Evolutionary conservation across 53 echinoderm and acorn worm species (phyloP).

Genomic region (Echinarachnius parma): DNA sequence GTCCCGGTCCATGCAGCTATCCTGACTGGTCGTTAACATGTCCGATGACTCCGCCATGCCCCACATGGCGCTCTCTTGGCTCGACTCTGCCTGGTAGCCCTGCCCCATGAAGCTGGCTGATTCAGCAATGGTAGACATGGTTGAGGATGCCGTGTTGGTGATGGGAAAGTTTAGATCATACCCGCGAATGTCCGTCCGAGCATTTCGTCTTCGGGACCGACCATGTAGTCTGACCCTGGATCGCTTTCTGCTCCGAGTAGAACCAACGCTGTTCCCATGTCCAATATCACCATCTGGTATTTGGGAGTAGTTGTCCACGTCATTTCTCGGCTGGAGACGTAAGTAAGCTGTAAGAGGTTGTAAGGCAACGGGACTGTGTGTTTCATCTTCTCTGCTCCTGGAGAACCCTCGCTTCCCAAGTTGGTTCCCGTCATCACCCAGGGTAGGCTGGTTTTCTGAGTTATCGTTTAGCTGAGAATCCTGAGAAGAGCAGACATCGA

Average conservation of each 20-base stretch:
- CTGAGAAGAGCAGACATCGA: no score
- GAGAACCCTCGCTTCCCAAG: no score
- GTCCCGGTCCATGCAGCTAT: constrained; percentile 12
- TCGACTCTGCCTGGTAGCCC: neutral
- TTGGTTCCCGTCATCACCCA: no score
- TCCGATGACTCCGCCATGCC: neutral
- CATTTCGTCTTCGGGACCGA: neutral
- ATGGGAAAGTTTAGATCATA: constrained; percentile 32
- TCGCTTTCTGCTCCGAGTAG: neutral
- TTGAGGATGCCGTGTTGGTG: constrained; percentile 7
- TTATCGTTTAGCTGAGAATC: no score
- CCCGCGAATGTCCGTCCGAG: neutral
- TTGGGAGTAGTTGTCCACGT: no score
- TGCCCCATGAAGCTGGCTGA: neutral
- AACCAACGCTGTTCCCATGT: neutral
- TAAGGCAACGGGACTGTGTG: no score
- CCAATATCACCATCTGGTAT: neutral
- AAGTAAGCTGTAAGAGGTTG: constrained; percentile 14
- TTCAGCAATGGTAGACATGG: constrained; percentile 22
- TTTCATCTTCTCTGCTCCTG: no score
- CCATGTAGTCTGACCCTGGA: neutral
- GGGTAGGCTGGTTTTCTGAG: no score
- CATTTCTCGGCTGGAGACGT: constrained; percentile 9
- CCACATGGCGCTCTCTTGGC: neutral
- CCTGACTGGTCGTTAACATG: constrained; percentile 11